Evolutionary conservation across 2,797 vertebrate species (phyloP).

Genomic region (Esox lucius): DNA sequence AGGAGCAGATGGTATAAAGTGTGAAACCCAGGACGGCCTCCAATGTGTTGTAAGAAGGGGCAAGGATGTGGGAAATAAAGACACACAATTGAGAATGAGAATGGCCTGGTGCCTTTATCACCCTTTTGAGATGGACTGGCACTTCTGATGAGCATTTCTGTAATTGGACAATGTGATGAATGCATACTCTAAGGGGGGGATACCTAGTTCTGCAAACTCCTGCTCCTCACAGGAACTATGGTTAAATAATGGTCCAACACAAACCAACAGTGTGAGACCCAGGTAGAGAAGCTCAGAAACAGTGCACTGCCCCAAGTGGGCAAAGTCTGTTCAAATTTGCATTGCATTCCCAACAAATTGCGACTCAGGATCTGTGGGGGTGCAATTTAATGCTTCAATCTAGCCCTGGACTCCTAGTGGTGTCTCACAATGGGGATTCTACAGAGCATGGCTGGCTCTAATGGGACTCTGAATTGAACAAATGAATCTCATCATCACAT

Average conservation of each 20-base stretch:
- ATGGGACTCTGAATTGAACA: slow-evolving; percentile 52
- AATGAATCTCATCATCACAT: slow-evolving; percentile 54
- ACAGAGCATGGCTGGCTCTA: slow-evolving; percentile 42
- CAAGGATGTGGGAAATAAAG: not conserved
- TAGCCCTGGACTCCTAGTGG: slow-evolving; percentile 23
- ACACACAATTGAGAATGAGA: not conserved
- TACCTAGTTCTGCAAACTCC: not conserved
- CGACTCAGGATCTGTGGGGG: slow-evolving; percentile 26
- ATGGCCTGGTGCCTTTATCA: too few species aligned
- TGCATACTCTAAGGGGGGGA: slow-evolving; percentile 1
- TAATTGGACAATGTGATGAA: not conserved
- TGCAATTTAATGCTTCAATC: slow-evolving; percentile 36
- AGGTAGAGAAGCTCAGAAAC: slow-evolving; percentile 4
- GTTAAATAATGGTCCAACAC: not conserved
- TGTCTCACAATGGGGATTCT: slow-evolving; percentile 33
- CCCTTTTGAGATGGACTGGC: not conserved
- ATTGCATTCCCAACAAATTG: slow-evolving; percentile 11
- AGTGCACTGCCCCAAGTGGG: slow-evolving; percentile 17
- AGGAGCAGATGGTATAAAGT: not conserved
- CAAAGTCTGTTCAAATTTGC: not conserved
- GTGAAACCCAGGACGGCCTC: not conserved
- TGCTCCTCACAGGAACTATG: not conserved
- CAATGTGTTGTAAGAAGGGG: not conserved
- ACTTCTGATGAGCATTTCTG: not conserved
- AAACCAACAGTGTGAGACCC: not conserved